Conservation (phyloP, 2,797 vertebrate genomes). For the Vireo griseus region DNA sequence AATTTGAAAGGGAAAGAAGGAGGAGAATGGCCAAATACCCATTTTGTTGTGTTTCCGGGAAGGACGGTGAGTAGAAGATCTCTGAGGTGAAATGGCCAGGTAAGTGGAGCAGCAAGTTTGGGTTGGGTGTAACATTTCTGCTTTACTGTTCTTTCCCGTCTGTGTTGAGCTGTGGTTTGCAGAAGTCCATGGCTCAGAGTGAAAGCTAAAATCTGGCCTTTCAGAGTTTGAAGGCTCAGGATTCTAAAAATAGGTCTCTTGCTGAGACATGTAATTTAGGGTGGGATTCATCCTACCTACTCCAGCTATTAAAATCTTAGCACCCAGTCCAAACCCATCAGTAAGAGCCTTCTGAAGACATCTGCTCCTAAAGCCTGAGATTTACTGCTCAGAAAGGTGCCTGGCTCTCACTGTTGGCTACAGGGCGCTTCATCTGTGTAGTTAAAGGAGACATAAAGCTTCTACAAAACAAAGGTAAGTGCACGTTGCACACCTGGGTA, state of each 20-base stretch:
- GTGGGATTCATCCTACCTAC: neutral
- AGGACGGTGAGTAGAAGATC: neutral
- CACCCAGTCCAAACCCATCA: neutral
- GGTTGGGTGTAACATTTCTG: neutral
- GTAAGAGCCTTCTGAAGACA: neutral
- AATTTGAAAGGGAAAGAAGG: neutral
- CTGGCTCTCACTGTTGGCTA: neutral
- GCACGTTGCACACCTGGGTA: accelerated
- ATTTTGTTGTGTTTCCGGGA: neutral
- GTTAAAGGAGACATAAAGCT: accelerated
- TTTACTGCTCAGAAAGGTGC: neutral
- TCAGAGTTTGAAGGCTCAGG: neutral
- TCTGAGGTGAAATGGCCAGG: neutral
- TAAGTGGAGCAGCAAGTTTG: neutral
- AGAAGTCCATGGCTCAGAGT: neutral
- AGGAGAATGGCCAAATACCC: neutral
- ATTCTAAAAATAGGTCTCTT: neutral
- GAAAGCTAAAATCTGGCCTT: neutral
- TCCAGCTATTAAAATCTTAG: neutral
- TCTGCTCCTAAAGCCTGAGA: neutral
- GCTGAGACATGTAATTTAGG: neutral
- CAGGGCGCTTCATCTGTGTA: neutral
- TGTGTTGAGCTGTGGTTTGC: neutral
- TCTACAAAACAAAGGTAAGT: neutral
- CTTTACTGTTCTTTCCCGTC: neutral